Percentiles rank a stretch among this genome's conserved stretches.
Conservation (phyloP, 2,113 vertebrate genomes). For the Mirounga angustirostris region DNA sequence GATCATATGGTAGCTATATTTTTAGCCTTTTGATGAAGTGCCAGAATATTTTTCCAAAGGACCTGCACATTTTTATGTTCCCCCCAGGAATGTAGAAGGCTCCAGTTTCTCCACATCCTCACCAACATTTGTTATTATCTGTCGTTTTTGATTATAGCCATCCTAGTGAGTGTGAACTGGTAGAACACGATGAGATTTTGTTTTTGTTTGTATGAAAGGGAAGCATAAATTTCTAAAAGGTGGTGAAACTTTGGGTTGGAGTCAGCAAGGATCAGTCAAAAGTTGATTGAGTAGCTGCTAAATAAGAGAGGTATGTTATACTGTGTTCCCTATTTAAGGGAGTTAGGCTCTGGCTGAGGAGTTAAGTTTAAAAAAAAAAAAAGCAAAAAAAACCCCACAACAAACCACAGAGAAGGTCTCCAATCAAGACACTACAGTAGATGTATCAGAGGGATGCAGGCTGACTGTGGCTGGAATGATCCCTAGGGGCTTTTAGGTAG, state of each 20-base stretch:
- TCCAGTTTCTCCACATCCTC: neutral
- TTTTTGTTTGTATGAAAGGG: neutral
- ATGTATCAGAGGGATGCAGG: neutral
- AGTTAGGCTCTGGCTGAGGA: neutral
- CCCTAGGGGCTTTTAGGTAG: neutral
- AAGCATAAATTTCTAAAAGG: slow-evolving; percentile 27
- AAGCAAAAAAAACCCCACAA: no score
- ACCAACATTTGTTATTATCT: neutral
- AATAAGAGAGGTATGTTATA: neutral
- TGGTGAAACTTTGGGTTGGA: neutral
- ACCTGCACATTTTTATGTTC: neutral
- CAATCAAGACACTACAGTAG: neutral
- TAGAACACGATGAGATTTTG: neutral
- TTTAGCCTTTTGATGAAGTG: slow-evolving; percentile 7
- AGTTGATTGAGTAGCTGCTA: neutral
- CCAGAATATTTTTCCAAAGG: slow-evolving; percentile 12
- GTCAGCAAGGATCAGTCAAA: neutral
- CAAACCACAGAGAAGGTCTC: neutral
- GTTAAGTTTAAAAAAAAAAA: neutral
- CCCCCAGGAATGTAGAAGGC: neutral
- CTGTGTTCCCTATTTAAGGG: neutral
- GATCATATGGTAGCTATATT: neutral
- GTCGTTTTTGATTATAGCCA: neutral
- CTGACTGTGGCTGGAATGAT: neutral
- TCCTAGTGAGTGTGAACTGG: neutral